Evolutionary conservation across 2,888 invertebrate species (phyloP).

Genomic region (Lycophotia porphyrea): DNA sequence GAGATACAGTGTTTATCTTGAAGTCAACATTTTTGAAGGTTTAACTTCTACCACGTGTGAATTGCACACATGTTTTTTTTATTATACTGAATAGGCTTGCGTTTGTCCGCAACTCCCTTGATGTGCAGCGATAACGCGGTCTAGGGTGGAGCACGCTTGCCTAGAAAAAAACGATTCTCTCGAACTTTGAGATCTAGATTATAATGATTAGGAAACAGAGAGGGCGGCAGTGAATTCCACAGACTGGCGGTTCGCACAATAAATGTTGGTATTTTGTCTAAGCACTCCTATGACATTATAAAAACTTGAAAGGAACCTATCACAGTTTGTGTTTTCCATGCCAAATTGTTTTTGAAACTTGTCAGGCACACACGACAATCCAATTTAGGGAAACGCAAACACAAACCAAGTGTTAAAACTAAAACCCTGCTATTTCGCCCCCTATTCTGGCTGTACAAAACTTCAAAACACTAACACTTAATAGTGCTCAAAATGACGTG

Average conservation of each 20-base stretch:
- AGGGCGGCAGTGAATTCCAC: not conserved
- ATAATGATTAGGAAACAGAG: not conserved
- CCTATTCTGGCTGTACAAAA: constrained; percentile 1
- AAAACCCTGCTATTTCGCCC: not conserved
- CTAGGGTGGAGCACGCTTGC: no score
- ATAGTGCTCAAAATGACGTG: constrained; percentile 40
- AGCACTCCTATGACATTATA: not conserved
- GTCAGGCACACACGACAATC: not conserved
- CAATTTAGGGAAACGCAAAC: not conserved
- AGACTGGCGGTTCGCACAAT: not conserved
- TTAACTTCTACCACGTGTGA: no score
- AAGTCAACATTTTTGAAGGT: no score
- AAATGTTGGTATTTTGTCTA: not conserved
- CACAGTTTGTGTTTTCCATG: not conserved
- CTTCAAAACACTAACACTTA: constrained; percentile 44
- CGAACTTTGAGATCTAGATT: not conserved
- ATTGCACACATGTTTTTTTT: no score
- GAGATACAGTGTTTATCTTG: no score
- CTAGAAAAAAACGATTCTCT: not conserved
- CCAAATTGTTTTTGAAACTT: not conserved
- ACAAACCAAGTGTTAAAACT: not conserved
- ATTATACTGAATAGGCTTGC: no score
- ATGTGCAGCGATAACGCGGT: no score
- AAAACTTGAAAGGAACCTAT: not conserved
- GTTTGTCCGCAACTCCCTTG: no score